Percentiles rank a stretch among this genome's conserved stretches.
phyloP scores from a whole-genome alignment of 2,888 invertebrate genomes.

The Elmis aenea region DNA sequence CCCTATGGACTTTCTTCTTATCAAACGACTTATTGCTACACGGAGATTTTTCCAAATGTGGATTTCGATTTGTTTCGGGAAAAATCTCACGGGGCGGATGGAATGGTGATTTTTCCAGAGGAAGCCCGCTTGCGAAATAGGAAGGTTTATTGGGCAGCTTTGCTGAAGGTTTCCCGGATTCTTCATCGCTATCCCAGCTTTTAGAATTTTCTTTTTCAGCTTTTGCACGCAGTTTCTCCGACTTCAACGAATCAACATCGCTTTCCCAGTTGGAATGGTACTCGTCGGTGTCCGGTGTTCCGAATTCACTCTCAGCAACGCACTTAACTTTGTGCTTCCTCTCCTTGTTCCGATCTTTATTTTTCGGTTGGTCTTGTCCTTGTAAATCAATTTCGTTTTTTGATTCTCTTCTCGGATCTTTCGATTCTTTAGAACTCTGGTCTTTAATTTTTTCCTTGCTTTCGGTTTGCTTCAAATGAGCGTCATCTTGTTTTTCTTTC shows the following conservation, averaged over 20 bases:
- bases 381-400: too few relatives aligned
- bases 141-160: too few relatives aligned
- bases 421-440: not conserved
- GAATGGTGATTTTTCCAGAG: too few relatives aligned
- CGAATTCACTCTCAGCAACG: constrained; percentile 8
- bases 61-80: too few relatives aligned
- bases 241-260: constrained; percentile 29
- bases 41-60: too few relatives aligned
- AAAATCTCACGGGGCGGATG: too few relatives aligned
- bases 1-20: too few relatives aligned
- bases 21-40: too few relatives aligned
- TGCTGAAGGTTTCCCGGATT: constrained; percentile 4
- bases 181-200: constrained; percentile 30
- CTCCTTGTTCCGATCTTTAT: not conserved
- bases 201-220: constrained; percentile 14
- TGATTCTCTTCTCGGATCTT: not conserved
- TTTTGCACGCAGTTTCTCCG: constrained; percentile 2
- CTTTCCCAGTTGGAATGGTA: constrained; percentile 36
- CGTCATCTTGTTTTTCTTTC: too few relatives aligned
- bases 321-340: constrained; percentile 7
- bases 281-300: constrained; percentile 34
- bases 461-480: too few relatives aligned
- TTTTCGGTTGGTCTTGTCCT: too few relatives aligned
- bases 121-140: too few relatives aligned
- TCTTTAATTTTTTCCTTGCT: not conserved